Percentiles rank a stretch among this genome's conserved stretches.
These are phyloP conservation scores for Ceuthmochares aereus DNA, from an alignment of 2,113 vertebrate species.

Conservation along the genomic window DNA sequence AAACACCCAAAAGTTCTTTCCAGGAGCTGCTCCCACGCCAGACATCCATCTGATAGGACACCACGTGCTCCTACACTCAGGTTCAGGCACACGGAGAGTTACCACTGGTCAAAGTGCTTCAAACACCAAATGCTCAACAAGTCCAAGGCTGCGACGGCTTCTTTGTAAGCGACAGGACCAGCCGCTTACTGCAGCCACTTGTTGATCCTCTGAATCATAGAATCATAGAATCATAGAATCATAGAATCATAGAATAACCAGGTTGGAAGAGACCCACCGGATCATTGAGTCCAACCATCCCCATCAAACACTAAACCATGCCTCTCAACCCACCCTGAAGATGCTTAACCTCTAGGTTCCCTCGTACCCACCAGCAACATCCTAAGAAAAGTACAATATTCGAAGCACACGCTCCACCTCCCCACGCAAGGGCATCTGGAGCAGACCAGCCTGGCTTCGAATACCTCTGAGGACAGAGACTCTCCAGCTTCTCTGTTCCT, in stretches of 20 bases:
- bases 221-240: too few species aligned
- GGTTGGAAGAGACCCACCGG: too few species aligned
- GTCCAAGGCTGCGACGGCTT: accelerated
- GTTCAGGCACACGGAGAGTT: accelerated
- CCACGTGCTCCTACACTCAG: not conserved
- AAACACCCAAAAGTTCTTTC: not conserved
- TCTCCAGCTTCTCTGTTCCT: not conserved
- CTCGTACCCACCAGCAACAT: too few species aligned
- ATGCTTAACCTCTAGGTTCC: too few species aligned
- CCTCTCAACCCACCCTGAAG: too few species aligned
- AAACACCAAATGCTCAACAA: not conserved
- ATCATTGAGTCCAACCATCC: too few species aligned
- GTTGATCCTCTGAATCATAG: not conserved
- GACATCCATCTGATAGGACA: not conserved
- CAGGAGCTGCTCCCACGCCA: not conserved
- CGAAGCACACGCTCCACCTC: not conserved
- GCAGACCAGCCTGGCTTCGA: not conserved
- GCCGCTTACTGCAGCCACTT: not conserved
- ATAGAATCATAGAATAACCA: too few species aligned
- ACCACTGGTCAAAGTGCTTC: not conserved
- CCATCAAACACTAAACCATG: too few species aligned
- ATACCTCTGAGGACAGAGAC: accelerated
- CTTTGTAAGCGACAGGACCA: not conserved
- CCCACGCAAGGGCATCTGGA: not conserved
- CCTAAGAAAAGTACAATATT: too few species aligned